phyloP scores from a whole-genome alignment of 2,888 invertebrate species.

The Aricia artaxerxes region DNA sequence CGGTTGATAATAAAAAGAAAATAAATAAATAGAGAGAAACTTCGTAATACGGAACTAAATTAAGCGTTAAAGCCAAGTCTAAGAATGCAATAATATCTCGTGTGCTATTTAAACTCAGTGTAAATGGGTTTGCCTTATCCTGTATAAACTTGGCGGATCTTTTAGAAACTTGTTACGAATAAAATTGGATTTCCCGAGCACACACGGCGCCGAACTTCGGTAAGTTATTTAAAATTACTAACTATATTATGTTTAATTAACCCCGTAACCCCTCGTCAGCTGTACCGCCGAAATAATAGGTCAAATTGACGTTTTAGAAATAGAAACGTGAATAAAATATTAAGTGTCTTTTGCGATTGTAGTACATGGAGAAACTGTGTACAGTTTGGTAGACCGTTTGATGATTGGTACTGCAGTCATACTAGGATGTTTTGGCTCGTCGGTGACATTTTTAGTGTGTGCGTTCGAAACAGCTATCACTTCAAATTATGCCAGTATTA shows the following conservation, averaged over 20 bases:
- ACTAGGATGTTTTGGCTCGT: no score
- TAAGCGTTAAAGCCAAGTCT: constrained; percentile 21
- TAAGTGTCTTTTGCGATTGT: background rate
- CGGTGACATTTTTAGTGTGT: no score
- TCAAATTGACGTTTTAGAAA: background rate
- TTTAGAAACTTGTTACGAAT: constrained; percentile 41
- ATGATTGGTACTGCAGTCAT: no score
- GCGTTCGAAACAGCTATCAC: no score
- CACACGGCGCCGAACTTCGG: constrained; percentile 30
- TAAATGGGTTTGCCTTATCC: constrained; percentile 40
- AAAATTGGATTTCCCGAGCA: constrained; percentile 40
- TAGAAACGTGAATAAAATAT: background rate
- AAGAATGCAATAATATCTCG: constrained; percentile 27
- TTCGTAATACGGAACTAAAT: background rate
- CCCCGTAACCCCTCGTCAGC: background rate
- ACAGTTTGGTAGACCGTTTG: no score
- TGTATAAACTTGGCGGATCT: constrained; percentile 38
- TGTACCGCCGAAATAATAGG: background rate
- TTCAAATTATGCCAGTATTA: no score
- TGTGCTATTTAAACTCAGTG: constrained; percentile 39
- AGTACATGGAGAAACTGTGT: no score
- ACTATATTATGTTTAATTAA: constrained; percentile 7
- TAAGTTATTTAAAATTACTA: constrained; percentile 26
- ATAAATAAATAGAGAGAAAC: background rate
- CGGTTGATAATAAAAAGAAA: no score